Evolutionary conservation across 2,888 invertebrate genomes (phyloP), one percentile per base, ranked within the genome.

Genomic region (Tuberolachnus salignus): DNA sequence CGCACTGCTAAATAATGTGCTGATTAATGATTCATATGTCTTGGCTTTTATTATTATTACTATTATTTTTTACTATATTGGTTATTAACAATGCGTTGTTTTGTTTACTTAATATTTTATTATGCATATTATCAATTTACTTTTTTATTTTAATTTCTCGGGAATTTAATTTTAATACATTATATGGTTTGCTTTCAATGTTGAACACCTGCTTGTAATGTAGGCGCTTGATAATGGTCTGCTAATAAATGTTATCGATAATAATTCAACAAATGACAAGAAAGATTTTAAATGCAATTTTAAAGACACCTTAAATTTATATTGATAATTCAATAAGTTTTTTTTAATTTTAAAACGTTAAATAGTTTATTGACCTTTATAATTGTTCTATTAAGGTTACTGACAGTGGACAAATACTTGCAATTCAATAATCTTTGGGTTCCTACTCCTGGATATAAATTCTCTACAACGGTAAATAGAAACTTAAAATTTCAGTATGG

Each of bases 221-320:
- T 61, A 61, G 59, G 3, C 1, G 59, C 34, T 61, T 61, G 59
- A 61, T 61, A 61, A 61, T 61, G 34, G 9, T 61, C 59, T 9
- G 34, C 59, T 61, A 8, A 61, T 61, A 34, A 61, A 61, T 61
- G 59, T n/a, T 61, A 61, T 61, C 34, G 59, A 34, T 61, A 10
- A 34, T 61, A 61, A 61, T 34, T 61, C 59, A 61, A 61, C 34
- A 61, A 61, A 61, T 61, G 59, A 61, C 59, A 61, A 61, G 59
- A 34, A 34, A 0, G 59, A 61, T 61, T 61, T 61, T 21, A 55
- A 55, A 23, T 55, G 55, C 55, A 55, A 55, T n/a, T n/a, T n/a
- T 55, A 23, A 55, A 64, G n/a, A 19, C 11, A 61, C n/a, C 16
- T 34, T 10, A n/a, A 61, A 34, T 34, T 34, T 61, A 61, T 61